phyloP scores from a whole-genome alignment of 53 echinoderm and acorn worm genomes.

The Paelopatides confundens region DNA sequence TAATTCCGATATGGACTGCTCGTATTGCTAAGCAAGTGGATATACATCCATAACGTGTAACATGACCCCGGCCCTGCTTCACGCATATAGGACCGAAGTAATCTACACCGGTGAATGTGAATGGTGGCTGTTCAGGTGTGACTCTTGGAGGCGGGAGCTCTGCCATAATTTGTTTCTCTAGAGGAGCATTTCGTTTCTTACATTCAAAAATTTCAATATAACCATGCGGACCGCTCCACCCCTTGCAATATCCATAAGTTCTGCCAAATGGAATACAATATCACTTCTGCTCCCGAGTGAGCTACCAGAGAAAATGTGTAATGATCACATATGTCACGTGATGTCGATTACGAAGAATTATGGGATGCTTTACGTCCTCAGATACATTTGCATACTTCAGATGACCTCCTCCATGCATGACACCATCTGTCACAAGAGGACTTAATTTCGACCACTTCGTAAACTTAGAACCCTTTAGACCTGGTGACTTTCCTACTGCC shows the following conservation, averaged over 20 bases:
- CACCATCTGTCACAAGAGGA: background rate
- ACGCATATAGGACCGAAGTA: conserved; percentile 62
- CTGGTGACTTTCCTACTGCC: too few species aligned
- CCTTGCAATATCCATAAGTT: conserved; percentile 45
- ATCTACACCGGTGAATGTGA: conserved; percentile 60
- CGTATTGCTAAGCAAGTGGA: too few species aligned
- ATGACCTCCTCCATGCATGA: conserved; percentile 44
- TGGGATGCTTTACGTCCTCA: conserved; percentile 42
- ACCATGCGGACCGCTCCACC: conserved; percentile 17
- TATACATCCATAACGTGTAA: too few species aligned
- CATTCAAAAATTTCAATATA: conserved; percentile 34
- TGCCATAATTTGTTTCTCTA: too few species aligned
- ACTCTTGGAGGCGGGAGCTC: too few species aligned
- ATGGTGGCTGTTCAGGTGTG: conserved; percentile 55
- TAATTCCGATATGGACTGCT: conserved; percentile 21
- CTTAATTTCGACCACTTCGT: background rate
- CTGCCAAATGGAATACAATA: conserved; percentile 45
- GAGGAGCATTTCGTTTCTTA: too few species aligned
- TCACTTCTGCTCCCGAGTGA: conserved; percentile 60
- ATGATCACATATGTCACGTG: conserved; percentile 48
- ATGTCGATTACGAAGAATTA: conserved; percentile 41
- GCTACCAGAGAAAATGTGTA: conserved; percentile 45
- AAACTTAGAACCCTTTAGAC: background rate
- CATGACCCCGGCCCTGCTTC: conserved; percentile 45
- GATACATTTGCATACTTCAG: conserved; percentile 34